A percentile compares a stretch with the other conserved stretches of the same genome.
These are phyloP conservation scores for Punctoribates punctum DNA, from an alignment of 2,888 invertebrate species.

Conservation along the genomic window DNA sequence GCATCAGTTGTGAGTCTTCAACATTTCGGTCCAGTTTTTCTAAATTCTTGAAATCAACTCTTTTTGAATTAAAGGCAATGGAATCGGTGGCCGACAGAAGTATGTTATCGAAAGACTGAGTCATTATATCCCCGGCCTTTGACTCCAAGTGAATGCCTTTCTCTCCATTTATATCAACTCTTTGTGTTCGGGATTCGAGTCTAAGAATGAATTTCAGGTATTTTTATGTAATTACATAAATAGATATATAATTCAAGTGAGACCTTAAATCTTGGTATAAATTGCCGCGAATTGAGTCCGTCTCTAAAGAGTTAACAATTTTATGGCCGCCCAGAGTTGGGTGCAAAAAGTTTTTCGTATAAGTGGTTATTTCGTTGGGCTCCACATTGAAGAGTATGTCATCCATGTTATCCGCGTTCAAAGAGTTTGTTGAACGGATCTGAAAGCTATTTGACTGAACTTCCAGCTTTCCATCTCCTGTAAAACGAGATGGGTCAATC, in stretches of 20 bases:
- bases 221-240: background rate
- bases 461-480: background rate
- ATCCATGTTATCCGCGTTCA: background rate
- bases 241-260: background rate
- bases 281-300: slow-evolving; percentile 11
- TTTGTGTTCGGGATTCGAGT: slow-evolving; percentile 23
- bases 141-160: slow-evolving; percentile 8
- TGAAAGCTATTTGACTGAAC: slow-evolving; percentile 23
- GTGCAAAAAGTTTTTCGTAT: background rate
- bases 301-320: slow-evolving; percentile 4
- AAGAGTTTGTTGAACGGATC: slow-evolving; percentile 16
- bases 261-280: slow-evolving; percentile 14
- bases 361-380: background rate
- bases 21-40: background rate
- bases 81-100: background rate
- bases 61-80: background rate
- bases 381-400: background rate
- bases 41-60: slow-evolving; percentile 18
- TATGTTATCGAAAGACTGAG: background rate
- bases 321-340: slow-evolving; percentile 18
- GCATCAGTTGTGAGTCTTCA: background rate
- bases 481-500: too few relatives aligned
- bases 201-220: background rate
- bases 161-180: background rate
- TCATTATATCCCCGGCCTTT: background rate